These are phyloP conservation scores for Hirundichthys speculiger DNA, from an alignment of 2,113 vertebrate species.

Conservation along the genomic window DNA sequence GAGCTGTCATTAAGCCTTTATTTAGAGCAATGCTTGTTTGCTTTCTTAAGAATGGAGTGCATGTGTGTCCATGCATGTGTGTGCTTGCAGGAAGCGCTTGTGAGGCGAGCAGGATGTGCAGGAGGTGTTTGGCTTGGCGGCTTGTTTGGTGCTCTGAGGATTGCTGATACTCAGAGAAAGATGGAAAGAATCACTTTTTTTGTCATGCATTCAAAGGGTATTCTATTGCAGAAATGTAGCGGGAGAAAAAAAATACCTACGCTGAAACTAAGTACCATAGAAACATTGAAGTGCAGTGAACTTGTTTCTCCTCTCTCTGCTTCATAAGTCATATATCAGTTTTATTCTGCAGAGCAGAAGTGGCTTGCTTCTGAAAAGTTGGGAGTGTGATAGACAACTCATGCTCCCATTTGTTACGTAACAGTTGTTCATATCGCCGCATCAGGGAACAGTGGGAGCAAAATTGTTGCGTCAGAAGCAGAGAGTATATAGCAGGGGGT, in stretches of 20 bases:
- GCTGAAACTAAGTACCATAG: background rate
- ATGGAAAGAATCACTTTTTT: slow-evolving; percentile 5
- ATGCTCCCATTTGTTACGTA: slow-evolving; percentile 34
- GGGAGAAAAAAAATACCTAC: background rate
- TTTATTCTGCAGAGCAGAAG: slow-evolving; percentile 29
- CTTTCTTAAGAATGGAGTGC: slow-evolving; percentile 49
- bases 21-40: slow-evolving; percentile 67
- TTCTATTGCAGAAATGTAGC: background rate
- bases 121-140: slow-evolving; percentile 24
- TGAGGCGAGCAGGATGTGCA: slow-evolving; percentile 64
- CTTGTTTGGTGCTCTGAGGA: slow-evolving; percentile 29
- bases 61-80: background rate
- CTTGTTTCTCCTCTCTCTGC: background rate
- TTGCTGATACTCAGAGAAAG: background rate
- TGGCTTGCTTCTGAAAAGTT: slow-evolving; percentile 36
- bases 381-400: slow-evolving; percentile 24
- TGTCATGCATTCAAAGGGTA: background rate
- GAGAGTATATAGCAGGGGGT: slow-evolving; percentile 10
- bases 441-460: slow-evolving; percentile 12
- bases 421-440: slow-evolving; percentile 3
- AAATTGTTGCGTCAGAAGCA: slow-evolving; percentile 24
- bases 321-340: background rate
- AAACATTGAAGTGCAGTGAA: background rate
- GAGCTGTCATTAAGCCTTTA: slow-evolving; percentile 63
- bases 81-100: slow-evolving; percentile 65